Percentiles rank a stretch among this genome's conserved stretches.
Evolutionary conservation across 2,797 vertebrate species (phyloP).

Genomic region (Tachyglossus aculeatus): DNA sequence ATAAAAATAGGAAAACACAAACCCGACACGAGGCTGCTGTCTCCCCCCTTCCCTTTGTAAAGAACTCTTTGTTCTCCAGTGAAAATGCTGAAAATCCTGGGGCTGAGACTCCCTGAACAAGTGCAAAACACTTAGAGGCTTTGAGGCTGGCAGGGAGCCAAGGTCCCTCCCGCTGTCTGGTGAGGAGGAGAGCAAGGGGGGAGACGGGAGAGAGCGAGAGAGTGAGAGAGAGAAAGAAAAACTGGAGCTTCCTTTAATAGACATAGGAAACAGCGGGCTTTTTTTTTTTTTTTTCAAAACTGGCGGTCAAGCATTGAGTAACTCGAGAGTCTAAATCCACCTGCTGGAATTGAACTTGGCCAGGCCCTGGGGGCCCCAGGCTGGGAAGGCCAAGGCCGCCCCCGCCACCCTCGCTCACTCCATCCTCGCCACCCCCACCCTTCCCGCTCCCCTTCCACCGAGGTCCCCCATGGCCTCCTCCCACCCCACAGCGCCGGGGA

Average conservation of each 20-base stretch:
- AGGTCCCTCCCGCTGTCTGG: slow-evolving; percentile 82
- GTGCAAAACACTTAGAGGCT: slow-evolving; percentile 85
- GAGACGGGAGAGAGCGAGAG: slow-evolving; percentile 56
- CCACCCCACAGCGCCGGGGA: slow-evolving; percentile 57
- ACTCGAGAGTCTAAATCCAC: slow-evolving; percentile 81
- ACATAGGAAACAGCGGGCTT: slow-evolving; percentile 73
- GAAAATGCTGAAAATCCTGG: slow-evolving; percentile 83
- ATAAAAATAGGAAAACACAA: slow-evolving; percentile 82
- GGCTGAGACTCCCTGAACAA: slow-evolving; percentile 82
- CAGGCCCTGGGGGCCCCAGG: slow-evolving; percentile 77
- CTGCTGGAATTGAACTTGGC: slow-evolving; percentile 82
- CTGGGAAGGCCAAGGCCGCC: slow-evolving; percentile 71
- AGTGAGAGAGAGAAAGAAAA: slow-evolving; percentile 40
- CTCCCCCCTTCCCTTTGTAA: slow-evolving; percentile 75
- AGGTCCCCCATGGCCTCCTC: slow-evolving; percentile 72
- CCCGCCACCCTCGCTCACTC: slow-evolving; percentile 68
- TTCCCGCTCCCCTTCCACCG: slow-evolving; percentile 71
- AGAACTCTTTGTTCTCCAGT: slow-evolving; percentile 84
- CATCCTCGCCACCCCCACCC: slow-evolving; percentile 68
- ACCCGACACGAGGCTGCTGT: slow-evolving; percentile 73
- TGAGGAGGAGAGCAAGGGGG: slow-evolving; percentile 74
- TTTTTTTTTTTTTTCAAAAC: slow-evolving; percentile 71
- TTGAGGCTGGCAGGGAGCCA: slow-evolving; percentile 80
- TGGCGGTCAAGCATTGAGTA: slow-evolving; percentile 83
- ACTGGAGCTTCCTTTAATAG: slow-evolving; percentile 79